Percentiles rank a stretch among this genome's conserved stretches.
phyloP scores from a whole-genome alignment of 2,113 vertebrate genomes.

The Sorex araneus region DNA sequence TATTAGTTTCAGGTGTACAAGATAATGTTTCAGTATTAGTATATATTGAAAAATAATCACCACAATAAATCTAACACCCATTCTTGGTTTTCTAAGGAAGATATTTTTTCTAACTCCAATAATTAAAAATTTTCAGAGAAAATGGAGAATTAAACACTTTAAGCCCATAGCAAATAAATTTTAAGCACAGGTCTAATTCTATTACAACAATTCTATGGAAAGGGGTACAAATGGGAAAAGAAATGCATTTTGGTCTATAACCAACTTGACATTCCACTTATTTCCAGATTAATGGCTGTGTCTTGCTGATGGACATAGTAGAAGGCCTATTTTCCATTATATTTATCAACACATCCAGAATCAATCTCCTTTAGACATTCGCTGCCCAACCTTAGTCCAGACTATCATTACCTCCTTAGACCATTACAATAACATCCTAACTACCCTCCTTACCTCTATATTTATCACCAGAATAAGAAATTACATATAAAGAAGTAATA shows the following conservation, averaged over 20 bases:
- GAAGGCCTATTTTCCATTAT: background rate
- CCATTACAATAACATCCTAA: background rate
- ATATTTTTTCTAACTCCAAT: conserved; percentile 16
- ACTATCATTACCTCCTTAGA: background rate
- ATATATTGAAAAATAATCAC: background rate
- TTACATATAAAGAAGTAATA: background rate
- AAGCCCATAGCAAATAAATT: conserved; percentile 36
- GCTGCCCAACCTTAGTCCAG: background rate
- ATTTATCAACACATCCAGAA: background rate
- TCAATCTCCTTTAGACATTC: background rate
- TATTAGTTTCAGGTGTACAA: background rate
- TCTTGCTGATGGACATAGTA: background rate
- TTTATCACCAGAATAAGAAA: background rate
- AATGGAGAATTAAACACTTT: conserved; percentile 40
- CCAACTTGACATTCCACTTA: background rate
- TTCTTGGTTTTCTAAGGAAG: conserved; percentile 18
- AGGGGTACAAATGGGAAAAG: background rate
- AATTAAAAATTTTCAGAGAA: conserved; percentile 50
- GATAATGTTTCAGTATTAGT: background rate
- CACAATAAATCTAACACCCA: background rate
- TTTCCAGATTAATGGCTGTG: conserved; percentile 1
- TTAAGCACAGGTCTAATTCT: conserved; percentile 37
- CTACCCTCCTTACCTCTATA: background rate
- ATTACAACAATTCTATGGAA: conserved; percentile 41
- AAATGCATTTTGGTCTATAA: background rate